Evolutionary conservation across 2,113 vertebrate species (phyloP).

Genomic region (Neodon shergylaensis): DNA sequence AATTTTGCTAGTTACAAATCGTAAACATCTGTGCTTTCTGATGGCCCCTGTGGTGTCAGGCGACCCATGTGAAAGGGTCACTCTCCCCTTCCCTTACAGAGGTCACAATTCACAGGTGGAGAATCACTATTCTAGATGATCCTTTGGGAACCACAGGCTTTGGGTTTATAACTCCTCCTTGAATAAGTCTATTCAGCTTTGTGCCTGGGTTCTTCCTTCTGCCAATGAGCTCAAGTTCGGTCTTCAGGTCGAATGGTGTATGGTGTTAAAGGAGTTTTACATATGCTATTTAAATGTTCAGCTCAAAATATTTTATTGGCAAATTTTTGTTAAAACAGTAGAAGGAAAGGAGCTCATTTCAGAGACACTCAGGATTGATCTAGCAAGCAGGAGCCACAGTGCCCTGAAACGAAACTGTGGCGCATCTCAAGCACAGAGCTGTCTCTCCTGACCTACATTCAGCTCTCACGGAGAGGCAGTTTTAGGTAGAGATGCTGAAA

Average conservation of each 20-base stretch:
- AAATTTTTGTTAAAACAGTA: slow-evolving; percentile 30
- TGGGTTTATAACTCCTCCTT: not conserved
- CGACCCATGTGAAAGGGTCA: not conserved
- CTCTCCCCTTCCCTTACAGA: not conserved
- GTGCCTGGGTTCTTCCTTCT: not conserved
- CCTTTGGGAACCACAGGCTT: not conserved
- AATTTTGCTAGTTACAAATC: not conserved
- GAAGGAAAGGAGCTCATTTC: not conserved
- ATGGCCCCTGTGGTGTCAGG: not conserved
- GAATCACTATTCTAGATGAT: not conserved
- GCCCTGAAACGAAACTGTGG: slow-evolving; percentile 2
- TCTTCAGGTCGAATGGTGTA: not conserved
- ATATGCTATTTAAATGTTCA: not conserved
- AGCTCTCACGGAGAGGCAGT: slow-evolving; percentile 16
- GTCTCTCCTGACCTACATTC: slow-evolving; percentile 76
- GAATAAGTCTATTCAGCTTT: not conserved
- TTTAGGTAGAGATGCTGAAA: slow-evolving; percentile 56
- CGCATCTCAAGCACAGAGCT: not conserved
- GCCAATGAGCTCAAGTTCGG: not conserved
- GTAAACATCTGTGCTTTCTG: not conserved
- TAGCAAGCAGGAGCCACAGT: not conserved
- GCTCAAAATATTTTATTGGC: not conserved
- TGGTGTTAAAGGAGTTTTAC: not conserved
- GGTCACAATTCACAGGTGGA: not conserved
- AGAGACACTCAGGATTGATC: not conserved